Evolutionary conservation across 2,888 invertebrate species (phyloP).

Genomic region (Napeogenes inachia): DNA sequence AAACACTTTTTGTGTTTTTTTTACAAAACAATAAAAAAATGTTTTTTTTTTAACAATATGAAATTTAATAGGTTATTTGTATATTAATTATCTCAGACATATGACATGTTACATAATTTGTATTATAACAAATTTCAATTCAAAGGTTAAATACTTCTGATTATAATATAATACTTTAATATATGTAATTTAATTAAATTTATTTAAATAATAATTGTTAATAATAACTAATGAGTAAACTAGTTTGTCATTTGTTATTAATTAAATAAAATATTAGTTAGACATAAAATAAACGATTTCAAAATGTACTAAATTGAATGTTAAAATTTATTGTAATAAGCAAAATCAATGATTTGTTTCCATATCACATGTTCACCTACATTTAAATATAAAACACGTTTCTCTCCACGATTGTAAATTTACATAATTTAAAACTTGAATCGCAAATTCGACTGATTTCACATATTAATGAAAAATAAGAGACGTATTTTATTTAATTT

Average conservation of each 20-base stretch:
- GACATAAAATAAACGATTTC: neutral
- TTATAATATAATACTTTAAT: no score
- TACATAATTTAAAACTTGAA: constrained; percentile 8
- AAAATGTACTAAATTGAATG: neutral
- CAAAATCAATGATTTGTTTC: neutral
- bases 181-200: no score
- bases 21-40: no score
- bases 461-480: constrained; percentile 2
- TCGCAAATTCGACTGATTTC: constrained; percentile 1
- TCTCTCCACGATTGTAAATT: constrained; percentile 10
- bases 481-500: constrained; percentile 3
- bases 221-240: no score
- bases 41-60: neutral
- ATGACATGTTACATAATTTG: neutral
- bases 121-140: neutral
- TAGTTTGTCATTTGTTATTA: no score
- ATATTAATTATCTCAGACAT: neutral
- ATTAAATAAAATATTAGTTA: no score
- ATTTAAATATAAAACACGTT: constrained; percentile 6
- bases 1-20: no score
- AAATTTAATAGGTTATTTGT: neutral
- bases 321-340: neutral
- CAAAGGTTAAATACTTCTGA: neutral
- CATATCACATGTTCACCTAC: neutral
- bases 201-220: no score